Conservation (phyloP, 37 sponge, comb jelly and placozoan species). For the Oopsacas minuta region DNA sequence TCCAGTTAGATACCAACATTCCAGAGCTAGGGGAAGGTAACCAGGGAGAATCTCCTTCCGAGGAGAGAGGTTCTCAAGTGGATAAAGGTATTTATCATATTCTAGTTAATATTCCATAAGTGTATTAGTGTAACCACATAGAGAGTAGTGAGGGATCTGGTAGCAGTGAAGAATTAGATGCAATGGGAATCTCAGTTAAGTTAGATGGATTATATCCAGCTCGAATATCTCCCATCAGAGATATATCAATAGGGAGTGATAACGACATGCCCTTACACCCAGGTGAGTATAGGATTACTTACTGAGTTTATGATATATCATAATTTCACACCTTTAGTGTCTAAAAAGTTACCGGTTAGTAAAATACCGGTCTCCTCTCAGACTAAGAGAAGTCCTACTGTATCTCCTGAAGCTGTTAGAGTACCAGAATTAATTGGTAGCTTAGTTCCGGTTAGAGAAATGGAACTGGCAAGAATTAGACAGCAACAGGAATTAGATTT, state of each 20-base stretch:
- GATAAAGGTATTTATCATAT: background rate
- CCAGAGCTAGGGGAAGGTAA: background rate
- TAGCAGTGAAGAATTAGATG: background rate
- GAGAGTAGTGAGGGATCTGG: background rate
- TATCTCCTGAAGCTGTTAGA: background rate
- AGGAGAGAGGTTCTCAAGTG: background rate
- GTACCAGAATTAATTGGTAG: background rate
- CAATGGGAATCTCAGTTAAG: background rate
- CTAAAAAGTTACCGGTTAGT: background rate
- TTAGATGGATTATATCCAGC: background rate
- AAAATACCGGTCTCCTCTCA: background rate
- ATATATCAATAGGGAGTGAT: background rate
- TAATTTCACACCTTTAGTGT: background rate
- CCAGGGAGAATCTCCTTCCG: background rate
- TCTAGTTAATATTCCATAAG: background rate
- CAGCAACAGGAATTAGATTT: background rate
- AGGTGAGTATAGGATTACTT: background rate
- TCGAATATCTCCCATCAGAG: background rate
- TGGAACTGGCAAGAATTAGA: background rate
- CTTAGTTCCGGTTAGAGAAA: background rate
- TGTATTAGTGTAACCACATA: background rate
- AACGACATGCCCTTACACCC: background rate
- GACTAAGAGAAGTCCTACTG: background rate
- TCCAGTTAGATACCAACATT: background rate
- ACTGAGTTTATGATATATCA: no score